Evolutionary conservation across 2,113 vertebrate species (phyloP).

Genomic region (Brienomyrus brachyistius): DNA sequence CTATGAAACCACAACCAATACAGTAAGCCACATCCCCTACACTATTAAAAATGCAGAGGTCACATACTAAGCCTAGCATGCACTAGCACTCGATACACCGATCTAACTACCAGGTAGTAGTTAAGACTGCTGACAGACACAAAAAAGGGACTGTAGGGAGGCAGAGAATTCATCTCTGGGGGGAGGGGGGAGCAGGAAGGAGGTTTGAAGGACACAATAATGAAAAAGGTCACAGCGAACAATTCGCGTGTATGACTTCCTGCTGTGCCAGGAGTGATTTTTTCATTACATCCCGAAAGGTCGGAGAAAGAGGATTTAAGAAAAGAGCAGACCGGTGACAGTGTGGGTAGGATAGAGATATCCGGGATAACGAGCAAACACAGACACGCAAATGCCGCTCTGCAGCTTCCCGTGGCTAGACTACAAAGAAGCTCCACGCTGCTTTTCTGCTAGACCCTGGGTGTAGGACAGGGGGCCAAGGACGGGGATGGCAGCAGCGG

Average conservation of each 20-base stretch:
- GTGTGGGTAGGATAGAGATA: neutral
- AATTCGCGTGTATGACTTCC: neutral
- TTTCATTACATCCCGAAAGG: conserved; percentile 3
- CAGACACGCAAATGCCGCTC: neutral
- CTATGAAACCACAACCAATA: neutral
- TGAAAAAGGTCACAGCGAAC: neutral
- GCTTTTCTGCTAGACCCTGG: neutral
- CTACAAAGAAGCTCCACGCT: neutral
- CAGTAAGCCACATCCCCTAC: neutral
- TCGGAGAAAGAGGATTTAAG: neutral
- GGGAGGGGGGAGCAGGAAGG: neutral
- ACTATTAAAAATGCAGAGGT: neutral
- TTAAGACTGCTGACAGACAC: neutral
- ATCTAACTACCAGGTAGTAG: neutral
- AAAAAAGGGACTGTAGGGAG: neutral
- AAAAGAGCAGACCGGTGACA: neutral
- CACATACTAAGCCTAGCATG: neutral
- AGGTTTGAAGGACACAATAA: conserved; percentile 1
- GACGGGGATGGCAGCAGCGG: neutral
- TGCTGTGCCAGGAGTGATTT: neutral
- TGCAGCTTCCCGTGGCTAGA: neutral
- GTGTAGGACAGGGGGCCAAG: neutral
- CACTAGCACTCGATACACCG: neutral
- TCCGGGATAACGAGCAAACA: neutral
- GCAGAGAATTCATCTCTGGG: neutral